phyloP scores from a whole-genome alignment of 2,113 vertebrate species.

The Pteropus alecto region DNA sequence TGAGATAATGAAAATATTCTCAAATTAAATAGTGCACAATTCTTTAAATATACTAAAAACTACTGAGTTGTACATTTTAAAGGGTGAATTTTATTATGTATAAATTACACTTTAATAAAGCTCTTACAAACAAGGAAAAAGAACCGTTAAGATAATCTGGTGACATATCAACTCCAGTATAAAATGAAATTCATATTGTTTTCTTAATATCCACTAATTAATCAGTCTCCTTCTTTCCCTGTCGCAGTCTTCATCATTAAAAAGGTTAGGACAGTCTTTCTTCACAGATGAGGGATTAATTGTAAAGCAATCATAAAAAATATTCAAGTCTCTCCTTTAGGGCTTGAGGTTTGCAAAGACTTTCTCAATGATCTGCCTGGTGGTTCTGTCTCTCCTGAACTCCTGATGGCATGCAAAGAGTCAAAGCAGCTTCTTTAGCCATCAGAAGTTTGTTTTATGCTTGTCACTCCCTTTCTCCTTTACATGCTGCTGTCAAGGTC shows the following conservation, averaged over 20 bases:
- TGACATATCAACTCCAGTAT: neutral
- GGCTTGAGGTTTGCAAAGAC: neutral
- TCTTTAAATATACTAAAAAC: slow-evolving; percentile 24
- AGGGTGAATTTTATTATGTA: neutral
- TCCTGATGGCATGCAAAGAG: neutral
- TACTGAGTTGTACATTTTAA: neutral
- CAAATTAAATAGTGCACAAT: neutral
- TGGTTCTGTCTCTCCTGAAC: neutral
- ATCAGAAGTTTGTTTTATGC: neutral
- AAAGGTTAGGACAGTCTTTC: neutral
- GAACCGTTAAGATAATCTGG: neutral
- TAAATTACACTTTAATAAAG: neutral
- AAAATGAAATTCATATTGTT: slow-evolving; percentile 17
- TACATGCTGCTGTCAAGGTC: neutral
- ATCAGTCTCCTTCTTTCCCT: neutral
- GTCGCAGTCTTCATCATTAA: neutral
- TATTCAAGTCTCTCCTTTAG: neutral
- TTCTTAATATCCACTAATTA: neutral
- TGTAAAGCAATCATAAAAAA: slow-evolving; percentile 4
- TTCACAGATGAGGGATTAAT: neutral
- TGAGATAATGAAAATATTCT: slow-evolving; percentile 33
- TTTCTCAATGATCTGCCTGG: neutral
- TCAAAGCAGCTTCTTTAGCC: neutral
- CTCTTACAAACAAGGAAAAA: neutral
- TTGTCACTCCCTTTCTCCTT: neutral